Evolutionary conservation across 2,888 invertebrate genomes (phyloP).

Genomic region (Sarcophaga subvicina): DNA sequence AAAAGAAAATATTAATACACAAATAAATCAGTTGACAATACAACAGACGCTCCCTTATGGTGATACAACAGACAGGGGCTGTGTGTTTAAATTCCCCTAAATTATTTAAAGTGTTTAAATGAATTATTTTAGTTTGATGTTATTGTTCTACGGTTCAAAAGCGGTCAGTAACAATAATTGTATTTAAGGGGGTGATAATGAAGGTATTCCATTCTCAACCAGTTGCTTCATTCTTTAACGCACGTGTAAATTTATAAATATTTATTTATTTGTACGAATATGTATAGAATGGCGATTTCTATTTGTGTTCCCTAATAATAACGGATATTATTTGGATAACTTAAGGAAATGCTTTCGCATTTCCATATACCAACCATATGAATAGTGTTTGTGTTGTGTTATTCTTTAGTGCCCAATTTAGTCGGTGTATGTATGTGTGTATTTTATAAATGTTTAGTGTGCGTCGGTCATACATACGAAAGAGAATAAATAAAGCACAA

Average conservation of each 20-base stretch:
- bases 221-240: constrained; percentile 1
- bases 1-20: not conserved
- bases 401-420: constrained; percentile 16
- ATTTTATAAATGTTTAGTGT: not conserved
- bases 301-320: constrained; percentile 1
- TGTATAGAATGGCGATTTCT: constrained; percentile 3
- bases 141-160: not conserved
- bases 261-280: not conserved
- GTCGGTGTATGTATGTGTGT: constrained; percentile 3
- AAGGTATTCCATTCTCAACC: not conserved
- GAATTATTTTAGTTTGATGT: not conserved
- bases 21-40: not conserved
- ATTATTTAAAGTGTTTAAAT: not conserved
- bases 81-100: not conserved
- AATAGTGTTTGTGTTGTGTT: constrained; percentile 17
- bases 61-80: too few relatives aligned
- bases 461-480: not conserved
- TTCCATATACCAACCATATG: constrained; percentile 11
- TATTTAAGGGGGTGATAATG: not conserved
- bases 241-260: constrained; percentile 14
- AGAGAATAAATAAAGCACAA: not conserved
- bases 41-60: constrained; percentile 29
- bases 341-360: constrained; percentile 32
- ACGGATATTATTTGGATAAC: constrained; percentile 13
- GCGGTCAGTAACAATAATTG: not conserved